Evolutionary conservation across 2,797 vertebrate species (phyloP).

Genomic region (Sus cebifrons): DNA sequence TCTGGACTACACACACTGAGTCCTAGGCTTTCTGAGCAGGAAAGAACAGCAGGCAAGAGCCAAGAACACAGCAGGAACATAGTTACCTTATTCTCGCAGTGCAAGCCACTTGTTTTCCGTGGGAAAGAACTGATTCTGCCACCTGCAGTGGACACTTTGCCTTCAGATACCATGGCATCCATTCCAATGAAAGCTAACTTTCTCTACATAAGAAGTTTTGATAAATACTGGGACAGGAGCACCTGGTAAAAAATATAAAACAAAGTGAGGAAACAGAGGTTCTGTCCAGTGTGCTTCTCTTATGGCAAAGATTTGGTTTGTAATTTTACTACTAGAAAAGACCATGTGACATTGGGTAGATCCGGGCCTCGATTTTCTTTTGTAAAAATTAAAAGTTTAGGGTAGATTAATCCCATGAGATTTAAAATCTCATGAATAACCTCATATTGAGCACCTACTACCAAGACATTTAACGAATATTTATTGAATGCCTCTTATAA

Average conservation of each 20-base stretch:
- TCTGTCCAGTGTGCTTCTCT: neutral
- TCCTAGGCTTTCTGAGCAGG: neutral
- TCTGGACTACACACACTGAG: neutral
- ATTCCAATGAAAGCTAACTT: neutral
- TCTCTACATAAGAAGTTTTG: neutral
- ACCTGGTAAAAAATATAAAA: neutral
- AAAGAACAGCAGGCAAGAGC: neutral
- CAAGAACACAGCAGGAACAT: neutral
- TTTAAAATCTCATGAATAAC: constrained; percentile 12
- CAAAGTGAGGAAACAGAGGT: neutral
- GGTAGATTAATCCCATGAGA: neutral
- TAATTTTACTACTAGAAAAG: constrained; percentile 45
- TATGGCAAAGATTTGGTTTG: neutral
- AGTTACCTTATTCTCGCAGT: neutral
- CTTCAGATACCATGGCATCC: neutral
- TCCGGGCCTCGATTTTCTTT: neutral
- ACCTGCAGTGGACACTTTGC: neutral
- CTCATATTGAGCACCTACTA: neutral
- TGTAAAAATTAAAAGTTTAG: constrained; percentile 49
- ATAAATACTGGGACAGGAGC: constrained; percentile 4
- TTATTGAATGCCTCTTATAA: neutral
- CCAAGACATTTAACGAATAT: neutral
- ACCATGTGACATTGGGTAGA: neutral
- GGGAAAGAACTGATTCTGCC: neutral
- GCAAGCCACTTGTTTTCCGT: neutral